Percentiles rank a stretch among this genome's conserved stretches.
Evolutionary conservation across 2,888 invertebrate species (phyloP).

Genomic region (Oligia fasciuncula): DNA sequence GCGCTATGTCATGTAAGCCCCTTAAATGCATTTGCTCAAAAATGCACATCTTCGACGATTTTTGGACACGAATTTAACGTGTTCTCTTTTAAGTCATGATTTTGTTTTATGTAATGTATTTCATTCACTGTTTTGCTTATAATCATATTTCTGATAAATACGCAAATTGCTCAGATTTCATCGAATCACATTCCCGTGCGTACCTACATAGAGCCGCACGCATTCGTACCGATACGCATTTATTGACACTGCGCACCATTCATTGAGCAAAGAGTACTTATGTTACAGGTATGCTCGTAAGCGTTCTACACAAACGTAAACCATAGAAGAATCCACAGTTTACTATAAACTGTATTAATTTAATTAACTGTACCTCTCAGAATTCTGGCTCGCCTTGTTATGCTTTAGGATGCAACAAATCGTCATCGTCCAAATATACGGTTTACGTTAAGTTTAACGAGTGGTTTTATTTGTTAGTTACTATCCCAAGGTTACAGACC

Average conservation of each 20-base stretch:
- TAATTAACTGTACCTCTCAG: not conserved
- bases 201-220: not conserved
- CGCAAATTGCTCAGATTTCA: conserved; percentile 2
- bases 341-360: not conserved
- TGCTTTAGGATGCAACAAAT: conserved; percentile 22
- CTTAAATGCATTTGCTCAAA: conserved; percentile 8
- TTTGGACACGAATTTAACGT: not conserved
- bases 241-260: conserved; percentile 26
- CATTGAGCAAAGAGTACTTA: not conserved
- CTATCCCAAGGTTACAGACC: conserved; percentile 10
- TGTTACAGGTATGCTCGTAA: not conserved
- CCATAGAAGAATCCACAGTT: not conserved
- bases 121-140: not conserved
- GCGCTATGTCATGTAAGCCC: too few species aligned
- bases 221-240: conserved; percentile 54
- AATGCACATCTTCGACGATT: not conserved
- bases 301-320: not conserved
- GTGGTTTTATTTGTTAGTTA: conserved; percentile 42
- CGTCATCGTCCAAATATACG: conserved; percentile 43
- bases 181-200: not conserved
- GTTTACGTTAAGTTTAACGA: conserved; percentile 44
- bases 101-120: not conserved
- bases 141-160: not conserved
- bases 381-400: conserved; percentile 16
- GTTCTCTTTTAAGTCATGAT: not conserved